Evolutionary conservation across 2,113 vertebrate species (phyloP).

Genomic region (Anas platyrhynchos): DNA sequence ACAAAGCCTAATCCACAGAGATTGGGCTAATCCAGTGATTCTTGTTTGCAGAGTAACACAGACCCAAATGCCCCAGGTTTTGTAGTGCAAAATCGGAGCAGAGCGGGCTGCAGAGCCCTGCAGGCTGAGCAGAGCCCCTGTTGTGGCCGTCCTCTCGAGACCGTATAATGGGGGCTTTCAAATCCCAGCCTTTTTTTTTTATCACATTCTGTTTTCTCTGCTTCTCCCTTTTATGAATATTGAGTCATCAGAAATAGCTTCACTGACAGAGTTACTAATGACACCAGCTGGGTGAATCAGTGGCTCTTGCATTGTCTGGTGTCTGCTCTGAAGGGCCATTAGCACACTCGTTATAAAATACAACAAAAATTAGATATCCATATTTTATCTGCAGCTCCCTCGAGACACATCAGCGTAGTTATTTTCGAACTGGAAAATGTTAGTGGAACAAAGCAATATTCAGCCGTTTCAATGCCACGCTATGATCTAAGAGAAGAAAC

Average conservation of each 20-base stretch:
- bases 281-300: conserved; percentile 64
- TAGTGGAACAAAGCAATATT: conserved; percentile 3
- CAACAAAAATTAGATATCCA: conserved; percentile 24
- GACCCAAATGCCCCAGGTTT: neutral
- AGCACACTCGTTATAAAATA: neutral
- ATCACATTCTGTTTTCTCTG: conserved; percentile 68
- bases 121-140: conserved; percentile 49
- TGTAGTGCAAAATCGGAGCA: neutral
- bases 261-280: conserved; percentile 59
- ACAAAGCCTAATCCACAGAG: conserved; percentile 52
- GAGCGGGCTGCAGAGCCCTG: conserved; percentile 1
- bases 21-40: conserved; percentile 36
- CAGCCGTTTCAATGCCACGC: neutral
- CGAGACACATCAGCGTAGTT: conserved; percentile 10
- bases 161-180: conserved; percentile 67
- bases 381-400: conserved; percentile 49
- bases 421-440: conserved; percentile 42
- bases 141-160: conserved; percentile 46
- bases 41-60: neutral
- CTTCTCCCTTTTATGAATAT: conserved; percentile 68
- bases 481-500: neutral
- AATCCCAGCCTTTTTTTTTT: conserved; percentile 34
- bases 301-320: conserved; percentile 32
- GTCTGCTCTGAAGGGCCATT: neutral
- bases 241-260: conserved; percentile 72